Base-by-base conservation (phyloP, 2,888 invertebrate species). In the Perdita meconis region DNA sequence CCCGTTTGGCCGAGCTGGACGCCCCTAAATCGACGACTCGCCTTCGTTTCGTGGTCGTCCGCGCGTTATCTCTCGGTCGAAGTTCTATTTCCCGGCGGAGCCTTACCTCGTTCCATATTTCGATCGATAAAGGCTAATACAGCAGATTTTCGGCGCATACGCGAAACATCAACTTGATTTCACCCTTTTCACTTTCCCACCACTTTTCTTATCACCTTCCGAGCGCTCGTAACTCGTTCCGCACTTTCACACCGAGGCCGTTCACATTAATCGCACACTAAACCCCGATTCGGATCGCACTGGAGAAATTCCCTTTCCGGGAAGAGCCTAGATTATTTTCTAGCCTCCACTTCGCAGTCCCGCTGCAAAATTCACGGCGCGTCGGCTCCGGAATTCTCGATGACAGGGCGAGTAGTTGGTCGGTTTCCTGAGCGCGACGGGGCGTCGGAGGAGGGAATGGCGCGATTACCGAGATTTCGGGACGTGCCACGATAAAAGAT, bases 41-140 rank as follows among this genome's bases (percentile, higher is more conserved):
- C 24, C 47, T 50, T 70, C 42, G 30, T 2, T 30, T 22, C 16
- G 2, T 5, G 47, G 16, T 30, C 30, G 1, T 3, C 5, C 30
- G 5, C 50, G 44, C n/a, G 24, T 30, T 34, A 26, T 26, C 56
- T 22, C 50, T 22, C 51, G n/a, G 4, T 50, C 19, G 19, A 80
- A 87, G 84, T 80, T 82, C 75, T 82, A 86, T 87, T 86, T 83
- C 80, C 87, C 73, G 64, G 51, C 69, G 63, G 53, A 71, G 76
- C 63, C 82, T 86, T 86, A 86, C 80, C 80, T 72, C 67, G 51
- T 83, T 84, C 82, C 84, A 88, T 87, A 84, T 86, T 84, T 85
- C 57, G 81, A 55, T 67, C 83, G 86, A 86, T 86, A 88, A 88
- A 88, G 80, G 82, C 71, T 86, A 84, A 84, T 84, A 80, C 81